A percentile compares a stretch with the other conserved stretches of the same genome.
Conservation (phyloP, 2,888 invertebrate genomes). For the Sarcophaga carnaria region DNA sequence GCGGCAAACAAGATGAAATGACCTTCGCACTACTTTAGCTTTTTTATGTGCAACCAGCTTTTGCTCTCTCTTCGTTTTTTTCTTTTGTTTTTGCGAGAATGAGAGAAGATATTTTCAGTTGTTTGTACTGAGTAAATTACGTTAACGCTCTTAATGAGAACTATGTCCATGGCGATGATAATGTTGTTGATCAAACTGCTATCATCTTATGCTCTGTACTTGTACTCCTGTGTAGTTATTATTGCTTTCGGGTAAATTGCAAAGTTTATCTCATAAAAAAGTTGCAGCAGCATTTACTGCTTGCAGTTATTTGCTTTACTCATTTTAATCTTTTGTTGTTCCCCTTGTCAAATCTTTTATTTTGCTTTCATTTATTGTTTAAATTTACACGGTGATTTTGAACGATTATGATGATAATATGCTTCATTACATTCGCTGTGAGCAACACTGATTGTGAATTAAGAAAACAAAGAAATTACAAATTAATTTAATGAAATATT, state of each 20-base stretch:
- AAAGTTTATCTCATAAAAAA: constrained; percentile 11
- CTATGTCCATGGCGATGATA: background rate
- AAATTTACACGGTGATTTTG: constrained; percentile 24
- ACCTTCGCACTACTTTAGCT: constrained; percentile 73
- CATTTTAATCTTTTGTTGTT: constrained; percentile 10
- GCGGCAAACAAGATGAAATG: constrained; percentile 66
- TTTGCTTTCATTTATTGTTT: constrained; percentile 32
- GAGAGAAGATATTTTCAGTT: background rate
- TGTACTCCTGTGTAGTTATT: background rate
- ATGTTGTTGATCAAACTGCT: constrained; percentile 16
- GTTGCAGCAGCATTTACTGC: constrained; percentile 56
- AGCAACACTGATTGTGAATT: no score
- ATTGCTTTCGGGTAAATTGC: background rate
- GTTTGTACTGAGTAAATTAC: background rate
- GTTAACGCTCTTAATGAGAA: background rate
- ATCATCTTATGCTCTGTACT: background rate
- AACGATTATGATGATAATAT: constrained; percentile 20
- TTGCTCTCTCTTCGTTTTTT: background rate
- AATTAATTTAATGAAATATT: background rate
- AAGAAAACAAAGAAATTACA: no score
- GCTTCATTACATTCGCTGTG: background rate
- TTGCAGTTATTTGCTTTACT: constrained; percentile 53
- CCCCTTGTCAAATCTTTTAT: constrained; percentile 29
- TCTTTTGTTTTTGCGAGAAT: constrained; percentile 38
- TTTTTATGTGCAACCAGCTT: constrained; percentile 54